Base-by-base conservation (phyloP, 2,888 invertebrate genomes). In the Phyllotreta cruciferae region DNA sequence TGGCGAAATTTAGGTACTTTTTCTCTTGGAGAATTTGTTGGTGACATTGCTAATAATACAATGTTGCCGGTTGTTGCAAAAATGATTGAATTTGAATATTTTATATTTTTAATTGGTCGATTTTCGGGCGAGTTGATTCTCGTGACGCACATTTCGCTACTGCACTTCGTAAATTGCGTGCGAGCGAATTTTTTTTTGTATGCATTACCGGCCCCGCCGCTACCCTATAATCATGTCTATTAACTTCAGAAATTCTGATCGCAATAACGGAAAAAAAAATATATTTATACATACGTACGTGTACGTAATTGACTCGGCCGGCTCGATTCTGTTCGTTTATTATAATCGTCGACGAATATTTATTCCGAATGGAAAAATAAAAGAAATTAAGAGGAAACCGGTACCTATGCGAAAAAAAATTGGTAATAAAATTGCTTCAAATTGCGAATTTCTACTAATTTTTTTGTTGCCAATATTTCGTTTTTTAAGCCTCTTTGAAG, bases 161-260 rank as follows among this genome's bases (percentile, higher is more conserved):
- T 70, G 76, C 71, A 68, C 64, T n/a, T n/a, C 69, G 67, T 50
- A 64, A 73, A 73, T 75, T 71, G 76, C 75, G 75, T 74, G 76
- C 67, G 44, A 62, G 47, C 42, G 41, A 62, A 62, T 65, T 60
- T 73, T 70, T 71, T n/a, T 61, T 64, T 60, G 71, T 69, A 71
- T 68, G 67, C 66, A 62, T 68, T 63, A 70, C 70, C 70, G 72
- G 70, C 72, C 24, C 24, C 70, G 71, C 67, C 63, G 68, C 68
- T 63, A 74, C 70, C 71, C 73, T 71, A 68, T 71, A 74, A 74
- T 73, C 70, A 74, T 67, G 62, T 67, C 61, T 69, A 71, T 71
- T 73, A 71, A 67, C 62, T 68, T 66, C 65, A 57, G 63, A 56
- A 35, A 52, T 49, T 68, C 67, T 69, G 72, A 71, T 72, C 65